Percentiles rank a stretch among this genome's conserved stretches.
Evolutionary conservation across 2,888 invertebrate genomes (phyloP).

Genomic region (Lobophora halterata): DNA sequence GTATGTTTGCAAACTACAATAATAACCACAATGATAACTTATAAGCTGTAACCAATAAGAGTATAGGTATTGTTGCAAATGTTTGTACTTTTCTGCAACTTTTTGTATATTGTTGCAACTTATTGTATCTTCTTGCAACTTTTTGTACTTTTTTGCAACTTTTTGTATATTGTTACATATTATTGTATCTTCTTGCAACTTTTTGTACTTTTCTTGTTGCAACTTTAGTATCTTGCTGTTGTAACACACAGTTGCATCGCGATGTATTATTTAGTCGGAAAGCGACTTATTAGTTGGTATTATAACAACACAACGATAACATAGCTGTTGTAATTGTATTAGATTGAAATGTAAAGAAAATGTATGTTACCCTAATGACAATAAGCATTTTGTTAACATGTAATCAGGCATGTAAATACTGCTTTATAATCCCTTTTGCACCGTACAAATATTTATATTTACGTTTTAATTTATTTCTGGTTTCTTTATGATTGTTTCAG

Average conservation of each 20-base stretch:
- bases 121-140: no score
- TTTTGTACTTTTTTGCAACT: no score
- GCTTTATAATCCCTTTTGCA: constrained; percentile 31
- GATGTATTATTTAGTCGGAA: constrained; percentile 9
- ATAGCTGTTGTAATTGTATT: constrained; percentile 38
- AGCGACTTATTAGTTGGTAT: constrained; percentile 19
- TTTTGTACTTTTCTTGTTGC: not conserved
- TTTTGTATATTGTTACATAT: no score
- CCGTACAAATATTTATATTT: constrained; percentile 48
- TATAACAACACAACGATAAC: constrained; percentile 18
- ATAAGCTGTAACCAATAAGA: no score
- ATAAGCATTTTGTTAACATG: constrained; percentile 65
- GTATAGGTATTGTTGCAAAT: no score
- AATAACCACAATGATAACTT: no score
- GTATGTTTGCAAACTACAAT: no score
- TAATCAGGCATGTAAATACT: constrained; percentile 56
- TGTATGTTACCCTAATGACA: constrained; percentile 56
- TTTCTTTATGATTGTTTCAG: constrained; percentile 47
- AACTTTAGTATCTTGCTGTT: no score
- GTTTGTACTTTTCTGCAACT: no score
- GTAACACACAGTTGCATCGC: no score
- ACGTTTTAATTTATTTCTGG: constrained; percentile 50
- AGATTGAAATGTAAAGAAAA: constrained; percentile 15
- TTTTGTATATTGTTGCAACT: no score
- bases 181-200: no score